Evolutionary conservation across 2,888 invertebrate species (phyloP).

Genomic region (Sepiola atlantica): DNA sequence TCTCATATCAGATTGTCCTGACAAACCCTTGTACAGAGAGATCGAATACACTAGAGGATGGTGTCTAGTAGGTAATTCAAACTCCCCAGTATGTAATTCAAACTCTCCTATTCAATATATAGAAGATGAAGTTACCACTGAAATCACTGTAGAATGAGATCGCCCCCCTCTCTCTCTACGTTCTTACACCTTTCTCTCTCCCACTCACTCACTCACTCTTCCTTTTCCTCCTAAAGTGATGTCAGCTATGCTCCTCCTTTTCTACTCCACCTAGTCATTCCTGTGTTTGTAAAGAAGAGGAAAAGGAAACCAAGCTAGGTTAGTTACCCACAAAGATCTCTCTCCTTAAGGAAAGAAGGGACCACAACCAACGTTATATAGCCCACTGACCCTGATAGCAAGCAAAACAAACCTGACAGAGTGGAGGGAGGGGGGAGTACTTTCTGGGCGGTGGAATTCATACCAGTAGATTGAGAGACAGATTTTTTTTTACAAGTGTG

Average conservation of each 20-base stretch:
- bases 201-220: not conserved
- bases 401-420: not conserved
- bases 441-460: not conserved
- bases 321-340: slow-evolving; percentile 24
- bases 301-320: not conserved
- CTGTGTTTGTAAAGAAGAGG: no score
- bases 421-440: not conserved
- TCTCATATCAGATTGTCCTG: no score
- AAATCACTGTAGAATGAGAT: slow-evolving; percentile 10
- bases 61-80: no score
- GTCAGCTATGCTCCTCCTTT: not conserved
- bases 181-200: not conserved
- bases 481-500: not conserved
- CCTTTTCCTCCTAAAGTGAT: not conserved
- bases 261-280: not conserved
- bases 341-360: not conserved
- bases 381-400: slow-evolving; percentile 23
- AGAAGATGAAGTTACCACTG: slow-evolving; percentile 32
- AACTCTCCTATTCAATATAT: no score
- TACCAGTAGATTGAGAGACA: not conserved
- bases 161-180: not conserved
- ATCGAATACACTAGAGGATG: no score
- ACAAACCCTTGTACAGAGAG: no score
- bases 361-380: slow-evolving; percentile 6
- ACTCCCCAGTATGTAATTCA: no score